Percentiles rank a stretch among this genome's conserved stretches.
Conservation (phyloP, 2,888 invertebrate genomes). For the Chaetoderma sp. region DNA sequence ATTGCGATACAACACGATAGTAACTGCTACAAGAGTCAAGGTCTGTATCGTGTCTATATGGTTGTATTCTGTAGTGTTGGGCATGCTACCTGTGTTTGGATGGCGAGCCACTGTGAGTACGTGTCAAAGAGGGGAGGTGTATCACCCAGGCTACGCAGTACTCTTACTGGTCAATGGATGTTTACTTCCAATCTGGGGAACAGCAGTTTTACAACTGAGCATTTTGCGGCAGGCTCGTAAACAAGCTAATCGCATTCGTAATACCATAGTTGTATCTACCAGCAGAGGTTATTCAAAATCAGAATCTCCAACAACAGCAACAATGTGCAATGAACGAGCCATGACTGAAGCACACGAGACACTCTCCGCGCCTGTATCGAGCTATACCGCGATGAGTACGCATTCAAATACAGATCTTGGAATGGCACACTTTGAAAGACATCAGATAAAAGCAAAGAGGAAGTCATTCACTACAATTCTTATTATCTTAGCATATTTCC, state of each 20-base stretch:
- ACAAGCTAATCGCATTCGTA: neutral
- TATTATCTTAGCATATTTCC: constrained; percentile 4
- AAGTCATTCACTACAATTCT: neutral
- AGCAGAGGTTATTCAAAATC: too few relatives aligned
- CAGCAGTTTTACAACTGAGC: neutral
- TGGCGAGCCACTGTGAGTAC: neutral
- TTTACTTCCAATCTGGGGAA: neutral
- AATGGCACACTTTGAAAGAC: neutral
- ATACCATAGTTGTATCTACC: too few relatives aligned
- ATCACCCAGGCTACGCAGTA: neutral
- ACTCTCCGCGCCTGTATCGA: too few relatives aligned
- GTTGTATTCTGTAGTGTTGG: neutral
- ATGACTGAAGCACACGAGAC: neutral
- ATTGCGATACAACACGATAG: neutral
- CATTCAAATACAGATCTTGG: neutral
- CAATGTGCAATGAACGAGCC: too few relatives aligned
- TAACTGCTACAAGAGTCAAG: neutral
- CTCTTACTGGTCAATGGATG: neutral
- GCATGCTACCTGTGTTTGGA: neutral
- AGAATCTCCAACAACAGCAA: too few relatives aligned
- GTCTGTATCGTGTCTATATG: neutral
- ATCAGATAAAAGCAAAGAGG: neutral
- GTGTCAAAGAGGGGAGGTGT: neutral
- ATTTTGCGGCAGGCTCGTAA: neutral
- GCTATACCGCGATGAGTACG: neutral